phyloP scores from a whole-genome alignment of 2,113 vertebrate species.

The Pteruthius melanotis region DNA sequence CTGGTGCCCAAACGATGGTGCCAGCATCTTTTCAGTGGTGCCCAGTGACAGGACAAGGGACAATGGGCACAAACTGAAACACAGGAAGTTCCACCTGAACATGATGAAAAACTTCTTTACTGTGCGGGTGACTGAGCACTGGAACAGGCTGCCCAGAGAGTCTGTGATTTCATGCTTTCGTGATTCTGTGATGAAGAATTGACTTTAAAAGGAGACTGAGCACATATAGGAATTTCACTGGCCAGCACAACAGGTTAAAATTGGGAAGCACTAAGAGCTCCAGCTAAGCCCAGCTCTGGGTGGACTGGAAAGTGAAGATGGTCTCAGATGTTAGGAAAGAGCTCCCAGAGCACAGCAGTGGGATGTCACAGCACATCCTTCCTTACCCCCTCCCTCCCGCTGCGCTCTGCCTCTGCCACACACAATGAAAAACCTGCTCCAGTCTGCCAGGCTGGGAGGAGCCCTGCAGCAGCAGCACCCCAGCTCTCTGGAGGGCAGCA shows the following conservation, averaged over 20 bases:
- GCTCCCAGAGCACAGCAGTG: neutral
- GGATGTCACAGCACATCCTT: neutral
- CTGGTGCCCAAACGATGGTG: neutral
- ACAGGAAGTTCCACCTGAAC: neutral
- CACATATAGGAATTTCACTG: accelerated
- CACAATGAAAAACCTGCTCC: accelerated
- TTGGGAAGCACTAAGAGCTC: neutral
- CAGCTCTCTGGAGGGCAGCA: neutral
- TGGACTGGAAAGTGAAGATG: neutral
- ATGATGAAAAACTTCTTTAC: neutral
- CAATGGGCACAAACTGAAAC: neutral
- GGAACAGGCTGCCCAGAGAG: neutral
- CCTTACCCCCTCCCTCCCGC: accelerated
- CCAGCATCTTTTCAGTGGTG: neutral
- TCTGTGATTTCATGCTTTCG: neutral
- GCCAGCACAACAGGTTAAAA: neutral
- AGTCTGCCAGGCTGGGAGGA: neutral
- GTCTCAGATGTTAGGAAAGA: neutral
- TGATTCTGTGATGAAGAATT: neutral
- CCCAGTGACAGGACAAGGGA: neutral
- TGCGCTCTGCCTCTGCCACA: accelerated
- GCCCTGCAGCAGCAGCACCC: neutral
- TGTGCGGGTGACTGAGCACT: neutral
- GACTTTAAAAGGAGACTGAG: neutral
- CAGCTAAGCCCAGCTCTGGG: neutral